Evolutionary conservation across 2,797 vertebrate genomes (phyloP).

Genomic region (Otolemur crassicaudatus): DNA sequence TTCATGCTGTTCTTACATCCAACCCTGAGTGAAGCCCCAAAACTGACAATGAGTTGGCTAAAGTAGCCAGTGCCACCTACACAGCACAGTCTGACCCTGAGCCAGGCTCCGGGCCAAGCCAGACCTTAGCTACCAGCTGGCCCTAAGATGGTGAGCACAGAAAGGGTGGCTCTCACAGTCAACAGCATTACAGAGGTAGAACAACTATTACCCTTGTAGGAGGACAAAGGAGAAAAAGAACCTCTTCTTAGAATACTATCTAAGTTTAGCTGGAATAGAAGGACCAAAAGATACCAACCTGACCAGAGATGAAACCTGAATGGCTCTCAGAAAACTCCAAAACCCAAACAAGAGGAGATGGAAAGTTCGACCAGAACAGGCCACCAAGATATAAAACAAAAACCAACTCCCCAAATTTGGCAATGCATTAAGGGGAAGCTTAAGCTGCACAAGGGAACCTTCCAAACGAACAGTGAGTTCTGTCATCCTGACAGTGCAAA

Average conservation of each 20-base stretch:
- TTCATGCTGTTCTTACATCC: conserved; percentile 99
- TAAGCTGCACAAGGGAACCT: conserved; percentile 30
- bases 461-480: conserved; percentile 10
- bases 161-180: background rate
- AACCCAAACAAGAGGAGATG: conserved; percentile 21
- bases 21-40: conserved; percentile 87
- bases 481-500: conserved; percentile 14
- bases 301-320: conserved; percentile 3
- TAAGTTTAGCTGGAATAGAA: background rate
- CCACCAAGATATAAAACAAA: conserved; percentile 49
- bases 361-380: conserved; percentile 15
- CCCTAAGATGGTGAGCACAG: background rate
- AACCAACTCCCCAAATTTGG: background rate
- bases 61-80: background rate
- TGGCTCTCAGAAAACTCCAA: conserved; percentile 24
- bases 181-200: background rate
- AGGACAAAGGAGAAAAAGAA: background rate
- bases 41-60: background rate
- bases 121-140: background rate
- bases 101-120: background rate
- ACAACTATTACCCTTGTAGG: background rate
- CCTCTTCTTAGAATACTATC: background rate
- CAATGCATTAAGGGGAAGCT: background rate
- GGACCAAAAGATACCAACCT: conserved; percentile 10
- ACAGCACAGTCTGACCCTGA: background rate